Evolutionary conservation across 2,113 vertebrate species (phyloP).

Genomic region (Vombatus ursinus): DNA sequence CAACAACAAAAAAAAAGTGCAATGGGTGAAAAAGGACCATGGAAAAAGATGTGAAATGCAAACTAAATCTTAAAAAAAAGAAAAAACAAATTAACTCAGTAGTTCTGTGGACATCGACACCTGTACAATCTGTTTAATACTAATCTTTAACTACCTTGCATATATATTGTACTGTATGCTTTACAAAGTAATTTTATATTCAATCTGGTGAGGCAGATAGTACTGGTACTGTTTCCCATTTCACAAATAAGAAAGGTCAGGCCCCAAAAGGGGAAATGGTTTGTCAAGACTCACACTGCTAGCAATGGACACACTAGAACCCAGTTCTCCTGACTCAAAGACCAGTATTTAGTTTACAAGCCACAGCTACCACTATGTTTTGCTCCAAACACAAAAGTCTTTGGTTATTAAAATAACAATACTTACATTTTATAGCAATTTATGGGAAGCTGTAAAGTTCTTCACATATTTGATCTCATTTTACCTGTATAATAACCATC

Average conservation of each 20-base stretch:
- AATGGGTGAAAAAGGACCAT: background rate
- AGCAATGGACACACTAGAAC: background rate
- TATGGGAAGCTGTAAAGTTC: background rate
- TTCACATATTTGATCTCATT: background rate
- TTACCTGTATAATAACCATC: background rate
- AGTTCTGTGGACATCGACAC: background rate
- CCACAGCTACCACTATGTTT: background rate
- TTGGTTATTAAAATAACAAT: background rate
- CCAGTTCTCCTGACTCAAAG: background rate
- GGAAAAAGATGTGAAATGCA: slow-evolving; percentile 10
- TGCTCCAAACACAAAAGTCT: background rate
- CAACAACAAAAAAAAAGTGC: background rate
- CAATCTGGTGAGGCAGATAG: background rate
- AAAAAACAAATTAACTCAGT: background rate
- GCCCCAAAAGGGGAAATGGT: background rate
- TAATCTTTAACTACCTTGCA: background rate
- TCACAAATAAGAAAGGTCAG: background rate
- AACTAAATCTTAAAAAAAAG: background rate
- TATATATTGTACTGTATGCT: background rate
- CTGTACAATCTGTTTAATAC: background rate
- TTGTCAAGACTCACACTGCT: background rate
- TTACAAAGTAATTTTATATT: background rate
- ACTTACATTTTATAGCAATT: background rate
- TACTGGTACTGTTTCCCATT: background rate
- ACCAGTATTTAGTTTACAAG: background rate